Conservation (phyloP, 2,113 vertebrate genomes). For the Triplophysa dalaica region DNA sequence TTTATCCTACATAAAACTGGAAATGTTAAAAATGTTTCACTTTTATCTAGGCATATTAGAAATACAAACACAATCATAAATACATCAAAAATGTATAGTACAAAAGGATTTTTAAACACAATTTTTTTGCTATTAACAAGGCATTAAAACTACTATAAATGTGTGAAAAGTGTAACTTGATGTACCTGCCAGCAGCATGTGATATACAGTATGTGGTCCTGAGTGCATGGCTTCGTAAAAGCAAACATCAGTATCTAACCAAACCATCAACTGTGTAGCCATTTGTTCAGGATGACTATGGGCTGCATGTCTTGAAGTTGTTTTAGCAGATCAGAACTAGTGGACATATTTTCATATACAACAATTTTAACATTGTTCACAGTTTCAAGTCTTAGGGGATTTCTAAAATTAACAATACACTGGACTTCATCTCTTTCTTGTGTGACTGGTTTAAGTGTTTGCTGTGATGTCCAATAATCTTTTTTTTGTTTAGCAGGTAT, state of each 20-base stretch:
- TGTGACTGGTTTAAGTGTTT: conserved; percentile 61
- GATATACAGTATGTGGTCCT: conserved; percentile 78
- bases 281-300: conserved; percentile 85
- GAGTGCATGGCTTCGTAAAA: conserved; percentile 78
- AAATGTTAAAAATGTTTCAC: conserved; percentile 78
- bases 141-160: conserved; percentile 47
- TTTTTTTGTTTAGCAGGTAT: conserved; percentile 85
- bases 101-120: conserved; percentile 50
- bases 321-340: conserved; percentile 87
- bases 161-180: conserved; percentile 57
- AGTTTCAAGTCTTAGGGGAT: conserved; percentile 85
- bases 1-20: conserved; percentile 76
- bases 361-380: conserved; percentile 92
- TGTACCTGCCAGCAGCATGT: conserved; percentile 77
- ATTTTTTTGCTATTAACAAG: conserved; percentile 42
- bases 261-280: conserved; percentile 69
- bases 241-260: conserved; percentile 64
- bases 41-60: conserved; percentile 83
- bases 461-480: conserved; percentile 63
- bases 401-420: conserved; percentile 85
- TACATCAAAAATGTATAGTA: conserved; percentile 59
- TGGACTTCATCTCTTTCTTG: conserved; percentile 67
- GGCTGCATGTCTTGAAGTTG: conserved; percentile 98
- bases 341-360: conserved; percentile 87
- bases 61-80: conserved; percentile 79